Percentiles rank a stretch among this genome's conserved stretches.
These are phyloP conservation scores for Phenganax subtilis DNA, from an alignment of 92 coral and sea anemone genomes.

Conservation along the genomic window DNA sequence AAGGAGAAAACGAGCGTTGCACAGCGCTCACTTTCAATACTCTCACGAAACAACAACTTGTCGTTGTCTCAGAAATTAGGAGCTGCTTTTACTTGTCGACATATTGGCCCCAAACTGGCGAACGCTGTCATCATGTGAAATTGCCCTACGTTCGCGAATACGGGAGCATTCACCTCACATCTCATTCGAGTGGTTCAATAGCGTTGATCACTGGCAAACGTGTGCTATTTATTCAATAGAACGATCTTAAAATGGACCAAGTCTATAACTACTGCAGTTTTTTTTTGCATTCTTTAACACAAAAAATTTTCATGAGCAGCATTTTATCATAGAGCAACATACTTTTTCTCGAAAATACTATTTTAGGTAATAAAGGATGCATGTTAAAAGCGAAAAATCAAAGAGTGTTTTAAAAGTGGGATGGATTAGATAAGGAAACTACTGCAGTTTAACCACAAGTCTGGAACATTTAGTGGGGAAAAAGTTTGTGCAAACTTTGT, in stretches of 20 bases:
- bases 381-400: too few relatives aligned
- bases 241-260: background rate
- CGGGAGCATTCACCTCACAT: background rate
- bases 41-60: background rate
- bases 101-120: background rate
- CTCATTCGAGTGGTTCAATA: too few relatives aligned
- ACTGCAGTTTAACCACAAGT: too few relatives aligned
- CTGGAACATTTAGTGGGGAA: too few relatives aligned
- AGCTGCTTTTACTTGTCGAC: background rate
- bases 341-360: background rate
- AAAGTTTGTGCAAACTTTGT: too few relatives aligned
- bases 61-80: too few relatives aligned
- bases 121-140: background rate
- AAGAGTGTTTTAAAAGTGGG: too few relatives aligned
- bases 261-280: background rate
- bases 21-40: background rate
- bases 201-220: too few relatives aligned
- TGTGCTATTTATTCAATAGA: too few relatives aligned
- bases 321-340: background rate
- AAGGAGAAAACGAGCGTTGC: background rate
- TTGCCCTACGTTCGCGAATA: background rate
- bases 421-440: too few relatives aligned
- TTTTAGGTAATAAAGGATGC: too few relatives aligned
- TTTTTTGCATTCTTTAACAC: background rate
- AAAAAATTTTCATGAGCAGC: background rate